A percentile compares a stretch with the other conserved stretches of the same genome.
phyloP scores from a whole-genome alignment of 2,888 invertebrate species.

The Ichneumon xanthorius region DNA sequence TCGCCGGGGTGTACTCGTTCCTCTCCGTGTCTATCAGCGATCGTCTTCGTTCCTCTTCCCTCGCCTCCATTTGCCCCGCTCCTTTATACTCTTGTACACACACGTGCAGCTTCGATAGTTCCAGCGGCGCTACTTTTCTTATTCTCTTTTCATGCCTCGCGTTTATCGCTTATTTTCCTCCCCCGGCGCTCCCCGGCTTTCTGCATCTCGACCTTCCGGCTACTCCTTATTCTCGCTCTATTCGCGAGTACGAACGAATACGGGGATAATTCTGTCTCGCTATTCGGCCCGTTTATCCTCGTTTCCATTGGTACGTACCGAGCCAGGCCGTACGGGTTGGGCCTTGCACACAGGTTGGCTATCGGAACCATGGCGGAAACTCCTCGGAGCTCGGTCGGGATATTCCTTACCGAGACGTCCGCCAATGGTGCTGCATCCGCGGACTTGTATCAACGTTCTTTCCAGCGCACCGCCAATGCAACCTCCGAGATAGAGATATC shows the following conservation, averaged over 20 bases:
- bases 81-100: constrained; percentile 28
- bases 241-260: constrained; percentile 8
- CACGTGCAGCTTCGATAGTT: constrained; percentile 33
- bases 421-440: constrained; percentile 27
- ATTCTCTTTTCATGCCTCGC: constrained; percentile 47
- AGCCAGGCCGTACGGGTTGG: background rate
- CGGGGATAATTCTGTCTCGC: constrained; percentile 23
- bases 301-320: background rate
- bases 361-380: constrained; percentile 55
- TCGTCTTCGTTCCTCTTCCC: constrained; percentile 50
- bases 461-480: constrained; percentile 33
- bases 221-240: constrained; percentile 27
- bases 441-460: constrained; percentile 29
- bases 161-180: constrained; percentile 31
- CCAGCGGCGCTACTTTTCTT: constrained; percentile 54
- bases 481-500: constrained; percentile 57
- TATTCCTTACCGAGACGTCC: constrained; percentile 35
- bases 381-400: background rate
- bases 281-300: constrained; percentile 32
- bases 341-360: constrained; percentile 31
- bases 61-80: background rate
- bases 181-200: constrained; percentile 60
- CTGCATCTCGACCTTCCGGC: constrained; percentile 26
- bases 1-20: constrained; percentile 60
- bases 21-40: constrained; percentile 64